These are phyloP conservation scores for Argyra leucocephala DNA, from an alignment of 2,888 invertebrate genomes.

Conservation along the genomic window DNA sequence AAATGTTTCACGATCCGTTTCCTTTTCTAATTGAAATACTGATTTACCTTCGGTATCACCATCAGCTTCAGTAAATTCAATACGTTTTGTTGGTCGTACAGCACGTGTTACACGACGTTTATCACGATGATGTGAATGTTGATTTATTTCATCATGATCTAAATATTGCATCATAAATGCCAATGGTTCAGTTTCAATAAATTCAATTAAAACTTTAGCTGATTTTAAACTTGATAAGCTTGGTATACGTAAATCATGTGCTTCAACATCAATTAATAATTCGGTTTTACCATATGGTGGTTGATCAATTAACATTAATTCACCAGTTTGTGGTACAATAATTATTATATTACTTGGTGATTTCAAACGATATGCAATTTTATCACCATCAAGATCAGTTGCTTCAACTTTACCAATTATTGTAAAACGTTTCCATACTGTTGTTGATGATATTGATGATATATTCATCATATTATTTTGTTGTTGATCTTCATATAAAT, in stretches of 20 bases:
- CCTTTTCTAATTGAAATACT: slow-evolving; percentile 83
- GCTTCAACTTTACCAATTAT: slow-evolving; percentile 79
- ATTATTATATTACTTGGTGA: slow-evolving; percentile 74
- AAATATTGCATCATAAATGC: slow-evolving; percentile 52
- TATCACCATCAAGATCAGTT: slow-evolving; percentile 82
- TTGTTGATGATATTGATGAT: slow-evolving; percentile 38
- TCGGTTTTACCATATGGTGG: slow-evolving; percentile 53
- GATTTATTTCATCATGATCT: slow-evolving; percentile 43
- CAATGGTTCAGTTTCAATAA: slow-evolving; percentile 51
- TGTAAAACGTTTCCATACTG: slow-evolving; percentile 66
- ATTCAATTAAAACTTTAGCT: slow-evolving; percentile 68
- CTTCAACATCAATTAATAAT: slow-evolving; percentile 64
- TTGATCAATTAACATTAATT: slow-evolving; percentile 72
- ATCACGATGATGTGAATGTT: slow-evolving; percentile 53
- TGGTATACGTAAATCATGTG: slow-evolving; percentile 72
- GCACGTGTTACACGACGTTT: slow-evolving; percentile 78
- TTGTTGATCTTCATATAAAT: slow-evolving; percentile 46
- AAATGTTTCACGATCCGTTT: slow-evolving; percentile 84
- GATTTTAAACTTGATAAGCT: slow-evolving; percentile 59
- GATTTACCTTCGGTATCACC: slow-evolving; percentile 79
- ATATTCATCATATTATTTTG: background rate
- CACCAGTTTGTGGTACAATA: slow-evolving; percentile 87
- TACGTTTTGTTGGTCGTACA: slow-evolving; percentile 87
- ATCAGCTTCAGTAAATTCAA: slow-evolving; percentile 84
- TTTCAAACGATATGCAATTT: slow-evolving; percentile 74